phyloP scores from a whole-genome alignment of 2,888 invertebrate species.

The Pachydiplax longipennis region DNA sequence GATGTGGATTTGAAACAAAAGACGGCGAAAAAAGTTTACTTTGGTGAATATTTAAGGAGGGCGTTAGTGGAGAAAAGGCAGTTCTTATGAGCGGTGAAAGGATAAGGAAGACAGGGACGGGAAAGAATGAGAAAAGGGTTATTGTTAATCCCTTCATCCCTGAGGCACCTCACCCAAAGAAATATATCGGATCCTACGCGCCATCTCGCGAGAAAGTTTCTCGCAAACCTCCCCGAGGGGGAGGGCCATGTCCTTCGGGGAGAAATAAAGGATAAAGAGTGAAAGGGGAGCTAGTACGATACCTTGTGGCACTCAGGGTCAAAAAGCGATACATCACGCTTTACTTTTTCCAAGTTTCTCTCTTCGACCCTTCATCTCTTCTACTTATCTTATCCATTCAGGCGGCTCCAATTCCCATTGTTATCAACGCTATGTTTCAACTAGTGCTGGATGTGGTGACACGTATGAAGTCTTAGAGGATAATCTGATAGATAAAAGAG shows the following conservation, averaged over 20 bases:
- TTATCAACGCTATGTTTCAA: neutral
- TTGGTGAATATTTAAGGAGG: neutral
- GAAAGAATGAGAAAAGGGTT: neutral
- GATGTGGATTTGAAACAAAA: neutral
- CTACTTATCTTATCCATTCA: neutral
- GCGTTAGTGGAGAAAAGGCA: neutral
- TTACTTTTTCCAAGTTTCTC: neutral
- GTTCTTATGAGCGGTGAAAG: neutral
- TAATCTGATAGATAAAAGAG: too few relatives aligned
- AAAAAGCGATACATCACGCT: neutral
- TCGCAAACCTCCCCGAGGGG: neutral
- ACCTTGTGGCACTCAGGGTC: neutral
- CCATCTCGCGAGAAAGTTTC: neutral
- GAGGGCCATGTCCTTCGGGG: neutral
- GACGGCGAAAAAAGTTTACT: neutral
- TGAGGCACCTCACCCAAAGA: neutral
- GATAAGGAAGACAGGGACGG: neutral
- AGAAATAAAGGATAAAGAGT: neutral
- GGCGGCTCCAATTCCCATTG: neutral
- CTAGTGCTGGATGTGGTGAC: too few relatives aligned
- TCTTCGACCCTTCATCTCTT: neutral
- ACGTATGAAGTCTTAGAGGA: too few relatives aligned
- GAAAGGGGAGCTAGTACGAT: neutral
- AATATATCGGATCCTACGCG: neutral
- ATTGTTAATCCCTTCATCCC: neutral